Base-by-base conservation (phyloP, 1,140 invertebrate species). In the Bombus consobrinus region DNA sequence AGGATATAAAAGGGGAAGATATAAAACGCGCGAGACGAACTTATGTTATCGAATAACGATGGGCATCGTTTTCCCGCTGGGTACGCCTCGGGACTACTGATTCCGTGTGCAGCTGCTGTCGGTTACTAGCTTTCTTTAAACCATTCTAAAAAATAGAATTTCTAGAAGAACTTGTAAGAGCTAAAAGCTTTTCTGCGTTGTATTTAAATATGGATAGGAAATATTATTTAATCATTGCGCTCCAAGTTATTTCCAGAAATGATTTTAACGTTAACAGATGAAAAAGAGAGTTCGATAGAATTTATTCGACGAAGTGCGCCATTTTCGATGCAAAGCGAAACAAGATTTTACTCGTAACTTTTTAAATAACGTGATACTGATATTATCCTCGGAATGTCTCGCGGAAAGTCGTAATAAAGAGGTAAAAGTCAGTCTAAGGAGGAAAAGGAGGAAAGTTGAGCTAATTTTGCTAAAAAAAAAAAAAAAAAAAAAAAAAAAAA, bases 21-120 rank as follows among this genome's bases (percentile, higher is more conserved):
- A 73, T 66, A 81, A 53, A 81, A 59, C 43, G 71, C 34, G 15
- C 22, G n/a, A n/a, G 41, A 78, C 39, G 41, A 64, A 74, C 69
- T 81, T 73, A 74, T n/a, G 78, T 59, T 81, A 81, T 74, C 78
- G 83, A 74, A 85, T 81, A 73, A 81, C 83, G 80, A 81, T 53
- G 39, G 53, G 10, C 28, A 47, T 80, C 57, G 6, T 64, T 68
- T 53, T 15, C 28, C 59, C 32, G 43, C 53, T 39, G 75, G 53
- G 10, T 37, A 71, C 69, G 69, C 25, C 37, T 39, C 25, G 12
- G 34, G 22, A 39, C 34, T 39, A 22, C 32, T 22, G 66, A 15
- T 32, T 68, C 32, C 66, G 34, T 37, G 66, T 34, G 13, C 64
- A 66, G 64, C 32, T 32, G n/a, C 15, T 66, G n/a, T 10, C 66